These are phyloP conservation scores for Ia io DNA, from an alignment of 2,113 vertebrate species.

Conservation along the genomic window DNA sequence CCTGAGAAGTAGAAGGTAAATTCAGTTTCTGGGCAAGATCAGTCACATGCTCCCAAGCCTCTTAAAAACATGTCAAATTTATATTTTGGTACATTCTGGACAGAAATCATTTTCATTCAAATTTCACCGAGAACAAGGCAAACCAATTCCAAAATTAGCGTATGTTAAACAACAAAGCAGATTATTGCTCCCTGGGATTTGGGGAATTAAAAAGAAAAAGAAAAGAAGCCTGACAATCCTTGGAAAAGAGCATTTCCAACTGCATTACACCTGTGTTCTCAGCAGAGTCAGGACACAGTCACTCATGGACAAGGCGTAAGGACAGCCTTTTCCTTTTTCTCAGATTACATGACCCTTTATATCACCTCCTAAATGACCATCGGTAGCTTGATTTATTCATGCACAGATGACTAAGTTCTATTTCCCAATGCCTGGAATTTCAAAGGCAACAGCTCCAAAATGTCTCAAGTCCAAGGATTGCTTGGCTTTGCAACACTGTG, in stretches of 20 bases:
- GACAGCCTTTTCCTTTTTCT: background rate
- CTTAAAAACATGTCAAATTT: slow-evolving; percentile 2
- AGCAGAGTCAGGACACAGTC: background rate
- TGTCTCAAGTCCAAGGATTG: slow-evolving; percentile 79
- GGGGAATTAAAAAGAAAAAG: slow-evolving; percentile 49
- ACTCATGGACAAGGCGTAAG: background rate
- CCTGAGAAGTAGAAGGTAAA: background rate
- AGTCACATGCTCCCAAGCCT: slow-evolving; percentile 59
- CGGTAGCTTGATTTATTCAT: background rate
- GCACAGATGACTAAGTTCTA: background rate
- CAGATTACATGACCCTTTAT: background rate
- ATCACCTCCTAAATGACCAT: background rate
- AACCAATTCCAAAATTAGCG: slow-evolving; percentile 57
- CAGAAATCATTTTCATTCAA: background rate
- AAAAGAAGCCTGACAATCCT: slow-evolving; percentile 65
- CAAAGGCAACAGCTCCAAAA: background rate
- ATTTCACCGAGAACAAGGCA: slow-evolving; percentile 26
- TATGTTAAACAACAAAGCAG: slow-evolving; percentile 54
- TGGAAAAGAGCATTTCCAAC: slow-evolving; percentile 71
- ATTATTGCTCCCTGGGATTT: slow-evolving; percentile 44
- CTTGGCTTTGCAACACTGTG: slow-evolving; percentile 18
- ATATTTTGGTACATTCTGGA: background rate
- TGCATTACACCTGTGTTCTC: background rate
- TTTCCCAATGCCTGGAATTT: background rate
- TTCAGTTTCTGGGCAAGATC: slow-evolving; percentile 40